Conservation (phyloP, 2,888 invertebrate genomes). For the Hirtodrosophila alboralis region DNA sequence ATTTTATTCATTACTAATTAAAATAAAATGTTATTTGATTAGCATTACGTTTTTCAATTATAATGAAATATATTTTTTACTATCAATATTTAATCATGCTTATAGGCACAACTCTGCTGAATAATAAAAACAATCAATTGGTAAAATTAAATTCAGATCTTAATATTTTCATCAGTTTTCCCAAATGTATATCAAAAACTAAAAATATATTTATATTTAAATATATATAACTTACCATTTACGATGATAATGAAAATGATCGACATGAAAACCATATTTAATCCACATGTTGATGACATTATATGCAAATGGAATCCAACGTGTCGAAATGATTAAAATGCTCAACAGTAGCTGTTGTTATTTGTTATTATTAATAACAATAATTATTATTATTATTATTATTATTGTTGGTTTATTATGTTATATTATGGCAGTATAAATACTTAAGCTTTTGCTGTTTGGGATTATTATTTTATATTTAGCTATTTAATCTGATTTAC, state of each 20-base stretch:
- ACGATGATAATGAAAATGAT: slow-evolving; percentile 84
- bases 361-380: too few species aligned
- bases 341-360: slow-evolving; percentile 30
- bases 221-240: slow-evolving; percentile 81
- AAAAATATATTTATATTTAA: too few species aligned
- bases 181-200: too few species aligned
- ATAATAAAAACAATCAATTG: too few species aligned
- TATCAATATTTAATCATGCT: too few species aligned
- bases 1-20: too few species aligned
- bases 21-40: too few species aligned
- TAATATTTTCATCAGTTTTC: too few species aligned
- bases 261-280: slow-evolving; percentile 83
- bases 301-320: slow-evolving; percentile 71
- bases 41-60: too few species aligned
- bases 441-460: slow-evolving; percentile 4
- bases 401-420: neutral
- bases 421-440: slow-evolving; percentile 23
- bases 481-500: slow-evolving; percentile 29
- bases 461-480: slow-evolving; percentile 8
- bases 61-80: too few species aligned
- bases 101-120: too few species aligned
- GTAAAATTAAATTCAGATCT: too few species aligned
- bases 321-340: slow-evolving; percentile 49
- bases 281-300: slow-evolving; percentile 84
- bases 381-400: slow-evolving; percentile 6